Conservation (phyloP, 2,113 vertebrate genomes). For the Tauraco erythrolophus region DNA sequence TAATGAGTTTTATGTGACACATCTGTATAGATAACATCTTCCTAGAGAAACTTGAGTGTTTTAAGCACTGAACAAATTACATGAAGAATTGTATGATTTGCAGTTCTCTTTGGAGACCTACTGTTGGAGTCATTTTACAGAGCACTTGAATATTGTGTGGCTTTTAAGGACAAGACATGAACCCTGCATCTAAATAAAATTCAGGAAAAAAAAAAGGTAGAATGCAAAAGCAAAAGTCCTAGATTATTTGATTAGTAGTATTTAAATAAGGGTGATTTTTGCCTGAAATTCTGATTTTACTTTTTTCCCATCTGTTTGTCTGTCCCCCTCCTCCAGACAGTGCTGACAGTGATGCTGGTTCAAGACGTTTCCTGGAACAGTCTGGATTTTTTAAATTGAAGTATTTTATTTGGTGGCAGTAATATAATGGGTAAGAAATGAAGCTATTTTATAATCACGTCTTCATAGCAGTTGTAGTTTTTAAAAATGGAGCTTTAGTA, state of each 20-base stretch:
- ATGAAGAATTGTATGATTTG: background rate
- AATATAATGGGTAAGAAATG: background rate
- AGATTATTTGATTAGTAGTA: background rate
- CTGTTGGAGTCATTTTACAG: background rate
- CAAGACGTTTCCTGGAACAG: background rate
- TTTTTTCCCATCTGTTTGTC: background rate
- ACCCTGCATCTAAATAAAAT: background rate
- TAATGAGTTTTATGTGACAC: background rate
- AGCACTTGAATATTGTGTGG: background rate
- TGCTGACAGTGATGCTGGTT: background rate
- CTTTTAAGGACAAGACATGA: background rate
- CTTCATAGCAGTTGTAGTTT: background rate
- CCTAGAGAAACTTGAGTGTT: background rate
- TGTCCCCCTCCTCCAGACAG: background rate
- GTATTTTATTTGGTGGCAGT: background rate
- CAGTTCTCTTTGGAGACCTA: background rate
- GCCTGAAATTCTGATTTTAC: background rate
- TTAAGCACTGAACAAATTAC: background rate
- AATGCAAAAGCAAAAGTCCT: background rate
- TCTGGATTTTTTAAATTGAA: background rate
- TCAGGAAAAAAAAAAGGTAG: fast-evolving
- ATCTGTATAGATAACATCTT: background rate
- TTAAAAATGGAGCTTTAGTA: background rate
- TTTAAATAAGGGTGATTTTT: background rate
- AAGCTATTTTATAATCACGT: background rate